Conservation (phyloP, 2,797 vertebrate genomes). For the Liasis olivaceus region DNA sequence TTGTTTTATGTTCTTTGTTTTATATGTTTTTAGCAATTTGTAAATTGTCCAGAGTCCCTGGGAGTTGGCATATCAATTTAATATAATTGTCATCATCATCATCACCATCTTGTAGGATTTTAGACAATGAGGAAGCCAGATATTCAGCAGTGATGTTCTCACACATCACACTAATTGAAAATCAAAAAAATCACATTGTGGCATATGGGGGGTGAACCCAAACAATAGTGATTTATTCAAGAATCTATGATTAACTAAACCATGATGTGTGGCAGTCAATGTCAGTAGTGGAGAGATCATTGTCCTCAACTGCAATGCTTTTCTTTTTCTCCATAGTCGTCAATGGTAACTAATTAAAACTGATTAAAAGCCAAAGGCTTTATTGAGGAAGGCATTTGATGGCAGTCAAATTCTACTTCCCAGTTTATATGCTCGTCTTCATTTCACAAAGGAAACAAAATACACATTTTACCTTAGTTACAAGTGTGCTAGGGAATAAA, state of each 20-base stretch:
- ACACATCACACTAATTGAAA: background rate
- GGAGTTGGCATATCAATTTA: background rate
- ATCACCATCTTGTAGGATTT: background rate
- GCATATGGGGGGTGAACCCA: background rate
- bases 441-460: background rate
- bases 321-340: no score
- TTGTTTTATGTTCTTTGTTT: background rate
- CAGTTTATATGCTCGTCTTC: background rate
- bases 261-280: rapidly evolving
- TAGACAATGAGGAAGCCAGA: background rate
- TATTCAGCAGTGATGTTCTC: background rate
- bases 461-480: background rate
- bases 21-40: background rate
- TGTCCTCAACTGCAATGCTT: background rate
- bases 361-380: background rate
- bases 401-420: background rate
- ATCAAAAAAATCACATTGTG: background rate
- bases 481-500: background rate
- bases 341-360: background rate
- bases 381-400: background rate
- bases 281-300: background rate
- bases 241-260: background rate
- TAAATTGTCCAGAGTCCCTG: background rate
- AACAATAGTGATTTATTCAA: background rate
- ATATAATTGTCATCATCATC: background rate